Evolutionary conservation across 2,113 vertebrate genomes (phyloP).

Genomic region (Grallaria varia): DNA sequence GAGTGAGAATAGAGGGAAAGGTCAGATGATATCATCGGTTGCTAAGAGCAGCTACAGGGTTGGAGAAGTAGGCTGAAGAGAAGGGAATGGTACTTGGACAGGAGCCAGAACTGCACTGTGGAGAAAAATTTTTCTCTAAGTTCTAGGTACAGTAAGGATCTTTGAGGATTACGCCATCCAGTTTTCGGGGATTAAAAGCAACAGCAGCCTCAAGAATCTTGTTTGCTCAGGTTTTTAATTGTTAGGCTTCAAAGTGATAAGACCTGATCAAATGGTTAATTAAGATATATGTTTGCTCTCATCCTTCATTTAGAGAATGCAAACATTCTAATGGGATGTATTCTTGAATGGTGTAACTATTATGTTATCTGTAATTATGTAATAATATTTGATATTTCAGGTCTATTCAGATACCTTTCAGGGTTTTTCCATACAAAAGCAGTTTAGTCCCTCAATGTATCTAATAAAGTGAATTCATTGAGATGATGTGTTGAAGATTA

Average conservation of each 20-base stretch:
- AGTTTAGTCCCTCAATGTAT: not conserved
- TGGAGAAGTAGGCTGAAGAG: not conserved
- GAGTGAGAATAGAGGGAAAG: not conserved
- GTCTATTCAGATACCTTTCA: not conserved
- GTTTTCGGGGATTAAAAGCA: not conserved
- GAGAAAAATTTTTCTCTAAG: not conserved
- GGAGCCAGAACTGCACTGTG: not conserved
- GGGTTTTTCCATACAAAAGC: not conserved
- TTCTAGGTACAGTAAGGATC: not conserved
- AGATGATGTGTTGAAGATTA: constrained; percentile 24
- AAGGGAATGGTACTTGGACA: not conserved
- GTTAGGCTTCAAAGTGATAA: not conserved
- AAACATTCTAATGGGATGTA: not conserved
- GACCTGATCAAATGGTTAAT: not conserved
- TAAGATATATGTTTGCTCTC: not conserved
- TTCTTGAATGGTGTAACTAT: not conserved
- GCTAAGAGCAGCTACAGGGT: not conserved
- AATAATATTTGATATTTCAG: not conserved
- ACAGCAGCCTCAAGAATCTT: not conserved
- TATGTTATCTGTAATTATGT: not conserved
- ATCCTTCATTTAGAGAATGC: not conserved
- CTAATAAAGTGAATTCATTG: not conserved
- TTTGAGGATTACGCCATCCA: not conserved
- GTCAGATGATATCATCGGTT: not conserved
- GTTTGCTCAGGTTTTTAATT: not conserved